Evolutionary conservation across 2,113 vertebrate genomes (phyloP).

Genomic region (Sceloporus tristichus): DNA sequence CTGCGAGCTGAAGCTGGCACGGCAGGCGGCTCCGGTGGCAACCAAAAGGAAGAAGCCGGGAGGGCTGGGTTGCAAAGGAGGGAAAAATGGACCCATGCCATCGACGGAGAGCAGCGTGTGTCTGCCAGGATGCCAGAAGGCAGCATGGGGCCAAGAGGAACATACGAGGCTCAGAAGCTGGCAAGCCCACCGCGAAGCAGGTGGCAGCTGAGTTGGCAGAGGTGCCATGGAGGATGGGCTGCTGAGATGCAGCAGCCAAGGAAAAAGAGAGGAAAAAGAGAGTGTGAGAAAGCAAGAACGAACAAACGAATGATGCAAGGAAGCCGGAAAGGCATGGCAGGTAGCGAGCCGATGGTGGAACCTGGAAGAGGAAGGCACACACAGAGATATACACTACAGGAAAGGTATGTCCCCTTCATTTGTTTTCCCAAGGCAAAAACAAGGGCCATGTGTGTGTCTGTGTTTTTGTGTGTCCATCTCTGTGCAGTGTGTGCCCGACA

Average conservation of each 20-base stretch:
- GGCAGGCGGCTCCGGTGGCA: slow-evolving; percentile 71
- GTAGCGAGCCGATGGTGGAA: slow-evolving; percentile 20
- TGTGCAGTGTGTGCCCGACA: background rate
- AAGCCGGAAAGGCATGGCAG: slow-evolving; percentile 34
- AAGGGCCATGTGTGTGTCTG: background rate
- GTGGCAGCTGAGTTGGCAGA: slow-evolving; percentile 62
- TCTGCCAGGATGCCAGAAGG: slow-evolving; percentile 71
- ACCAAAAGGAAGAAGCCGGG: slow-evolving; percentile 56
- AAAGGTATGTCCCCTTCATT: slow-evolving; percentile 57
- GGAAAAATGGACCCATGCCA: slow-evolving; percentile 79
- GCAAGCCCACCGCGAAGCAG: slow-evolving; percentile 46
- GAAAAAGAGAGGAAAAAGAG: slow-evolving; percentile 27
- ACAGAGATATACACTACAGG: background rate
- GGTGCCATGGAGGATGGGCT: slow-evolving; percentile 64
- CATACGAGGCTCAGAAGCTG: slow-evolving; percentile 57
- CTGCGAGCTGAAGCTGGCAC: slow-evolving; percentile 73
- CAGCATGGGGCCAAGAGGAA: slow-evolving; percentile 69
- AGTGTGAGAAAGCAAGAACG: background rate
- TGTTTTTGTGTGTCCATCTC: background rate
- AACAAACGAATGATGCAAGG: slow-evolving; percentile 9
- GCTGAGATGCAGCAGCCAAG: slow-evolving; percentile 47
- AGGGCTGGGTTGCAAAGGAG: slow-evolving; percentile 63
- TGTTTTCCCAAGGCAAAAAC: background rate
- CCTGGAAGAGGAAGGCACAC: background rate
- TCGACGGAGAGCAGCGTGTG: slow-evolving; percentile 55